phyloP scores from a whole-genome alignment of 1,140 invertebrate genomes.

The Aphis gossypii region DNA sequence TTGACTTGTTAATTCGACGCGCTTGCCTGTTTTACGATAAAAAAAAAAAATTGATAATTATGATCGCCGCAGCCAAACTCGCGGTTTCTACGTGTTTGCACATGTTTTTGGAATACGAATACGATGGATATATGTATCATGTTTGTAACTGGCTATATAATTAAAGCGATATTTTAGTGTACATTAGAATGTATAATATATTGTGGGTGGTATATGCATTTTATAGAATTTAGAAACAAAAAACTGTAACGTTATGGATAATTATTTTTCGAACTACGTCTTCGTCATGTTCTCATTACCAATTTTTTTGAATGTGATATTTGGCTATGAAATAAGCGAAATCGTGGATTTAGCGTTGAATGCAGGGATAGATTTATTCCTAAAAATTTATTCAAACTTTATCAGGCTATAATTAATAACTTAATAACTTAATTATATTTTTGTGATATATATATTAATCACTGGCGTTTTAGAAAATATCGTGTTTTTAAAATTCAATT shows the following conservation, averaged over 20 bases:
- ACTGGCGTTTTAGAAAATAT: not conserved
- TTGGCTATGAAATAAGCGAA: not conserved
- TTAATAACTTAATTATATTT: not conserved
- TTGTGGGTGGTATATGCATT: not conserved
- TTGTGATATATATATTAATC: not conserved
- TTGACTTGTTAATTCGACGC: not conserved
- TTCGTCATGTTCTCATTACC: not conserved
- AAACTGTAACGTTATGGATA: not conserved
- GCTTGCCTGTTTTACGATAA: not conserved
- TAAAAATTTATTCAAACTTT: not conserved
- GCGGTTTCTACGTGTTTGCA: not conserved
- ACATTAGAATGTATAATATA: not conserved
- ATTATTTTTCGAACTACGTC: not conserved
- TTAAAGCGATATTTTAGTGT: not conserved
- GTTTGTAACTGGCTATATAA: not conserved
- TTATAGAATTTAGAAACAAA: conserved; percentile 9
- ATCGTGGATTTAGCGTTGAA: not conserved
- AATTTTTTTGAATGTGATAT: not conserved
- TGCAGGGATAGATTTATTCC: not conserved
- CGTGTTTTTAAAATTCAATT: not conserved
- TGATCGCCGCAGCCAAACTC: not conserved
- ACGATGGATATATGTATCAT: not conserved
- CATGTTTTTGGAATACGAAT: not conserved
- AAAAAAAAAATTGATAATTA: not conserved
- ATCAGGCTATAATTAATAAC: not conserved